Base-by-base conservation (phyloP, 2,888 invertebrate species). In the Steinernema carpocapsae region DNA sequence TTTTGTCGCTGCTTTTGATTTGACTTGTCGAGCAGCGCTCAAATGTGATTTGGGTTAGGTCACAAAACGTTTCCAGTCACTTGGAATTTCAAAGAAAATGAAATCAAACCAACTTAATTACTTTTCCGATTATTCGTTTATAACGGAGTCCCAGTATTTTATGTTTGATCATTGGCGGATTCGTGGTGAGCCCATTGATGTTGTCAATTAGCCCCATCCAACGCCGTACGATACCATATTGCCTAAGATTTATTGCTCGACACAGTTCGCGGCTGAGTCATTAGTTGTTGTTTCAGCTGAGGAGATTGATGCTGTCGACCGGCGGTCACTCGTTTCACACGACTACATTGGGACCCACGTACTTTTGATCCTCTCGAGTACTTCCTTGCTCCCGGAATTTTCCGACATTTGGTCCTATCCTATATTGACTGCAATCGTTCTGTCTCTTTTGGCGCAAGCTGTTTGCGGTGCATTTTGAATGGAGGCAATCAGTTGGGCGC, bases 181-280 rank as follows among this genome's bases (percentile, higher is more conserved):
- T 10, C 37, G 37, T 37, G 37, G 37, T 37, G 37, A 37, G 37
- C 37, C 37, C 37, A 37, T 37, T 37, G 3, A 37, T 37, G 64
- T 32, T 64, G 26, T n/a, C 64, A 14, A 64, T 64, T 64, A 64
- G 64, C 32, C 64, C 64, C 14, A 29, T 26, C 64, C 32, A 64
- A 26, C 64, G 64, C 29, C 64, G 32, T 64, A 64, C 64, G 32
- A 64, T 64, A 64, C 64, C 64, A 64, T 32, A 64, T 64, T 64
- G 22, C 29, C 64, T 10, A n/a, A 64, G 64, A 64, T 64, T 64
- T 64, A 64, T 64, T 64, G 64, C 64, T 17, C 26, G 64, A 64
- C 64, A 64, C 64, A 64, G 64, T 64, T 64, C 32, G 64, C 64
- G 64, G 64, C 64, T 64, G 32, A 64, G 32, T 64, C 32, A 64